Evolutionary conservation across 2,113 vertebrate genomes (phyloP).

Genomic region (Oncorhynchus clarkii): DNA sequence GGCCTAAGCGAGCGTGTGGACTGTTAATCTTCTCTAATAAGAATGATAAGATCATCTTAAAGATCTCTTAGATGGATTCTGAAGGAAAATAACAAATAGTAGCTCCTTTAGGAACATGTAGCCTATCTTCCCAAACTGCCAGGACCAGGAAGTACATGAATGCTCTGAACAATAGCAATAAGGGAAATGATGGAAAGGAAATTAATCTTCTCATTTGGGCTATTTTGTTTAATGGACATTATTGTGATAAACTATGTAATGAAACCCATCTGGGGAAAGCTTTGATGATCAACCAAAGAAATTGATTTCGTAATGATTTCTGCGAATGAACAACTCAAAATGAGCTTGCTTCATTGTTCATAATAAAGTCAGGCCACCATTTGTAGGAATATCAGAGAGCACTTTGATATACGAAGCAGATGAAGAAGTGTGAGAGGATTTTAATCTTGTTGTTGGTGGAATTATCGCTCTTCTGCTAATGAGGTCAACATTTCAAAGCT

Average conservation of each 20-base stretch:
- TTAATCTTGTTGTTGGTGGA: slow-evolving; percentile 21
- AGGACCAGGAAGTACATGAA: no score
- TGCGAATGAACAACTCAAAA: slow-evolving; percentile 2
- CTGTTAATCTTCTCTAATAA: no score
- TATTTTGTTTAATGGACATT: neutral
- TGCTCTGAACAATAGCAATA: no score
- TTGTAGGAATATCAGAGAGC: slow-evolving; percentile 2
- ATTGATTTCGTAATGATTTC: slow-evolving; percentile 26
- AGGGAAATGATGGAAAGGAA: no score
- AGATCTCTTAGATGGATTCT: neutral
- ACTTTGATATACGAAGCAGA: slow-evolving; percentile 27
- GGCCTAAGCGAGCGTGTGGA: no score
- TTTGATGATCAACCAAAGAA: slow-evolving; percentile 29
- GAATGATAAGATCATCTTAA: neutral
- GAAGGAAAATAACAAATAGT: neutral
- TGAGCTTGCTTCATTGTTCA: slow-evolving; percentile 5
- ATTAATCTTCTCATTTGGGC: neutral
- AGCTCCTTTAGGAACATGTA: no score
- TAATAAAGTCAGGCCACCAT: slow-evolving; percentile 11
- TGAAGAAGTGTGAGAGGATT: neutral
- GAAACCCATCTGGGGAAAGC: slow-evolving; percentile 21
- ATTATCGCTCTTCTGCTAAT: slow-evolving; percentile 26
- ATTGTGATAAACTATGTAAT: slow-evolving; percentile 19
- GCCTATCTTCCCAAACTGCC: no score
- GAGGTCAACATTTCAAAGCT: slow-evolving; percentile 12